Evolutionary conservation across 2,888 invertebrate genomes (phyloP).

Genomic region (Dioctria linearis): DNA sequence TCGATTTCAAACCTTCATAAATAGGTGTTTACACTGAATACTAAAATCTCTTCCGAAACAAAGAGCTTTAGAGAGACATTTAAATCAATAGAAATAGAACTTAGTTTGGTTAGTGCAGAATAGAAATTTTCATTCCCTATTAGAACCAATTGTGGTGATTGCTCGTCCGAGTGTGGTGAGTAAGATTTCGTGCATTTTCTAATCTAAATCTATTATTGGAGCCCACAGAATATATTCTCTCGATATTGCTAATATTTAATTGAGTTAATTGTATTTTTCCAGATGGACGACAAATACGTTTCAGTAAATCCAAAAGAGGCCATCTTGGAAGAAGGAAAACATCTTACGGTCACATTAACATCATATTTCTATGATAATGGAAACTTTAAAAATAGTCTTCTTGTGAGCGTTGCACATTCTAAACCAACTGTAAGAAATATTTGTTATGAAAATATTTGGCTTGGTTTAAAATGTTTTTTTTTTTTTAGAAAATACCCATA

Average conservation of each 20-base stretch:
- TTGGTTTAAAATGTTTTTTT: not conserved
- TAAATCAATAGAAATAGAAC: too few species aligned
- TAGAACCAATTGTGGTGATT: too few species aligned
- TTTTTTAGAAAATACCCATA: conserved; percentile 63
- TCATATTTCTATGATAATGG: conserved; percentile 64
- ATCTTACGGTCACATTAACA: conserved; percentile 62
- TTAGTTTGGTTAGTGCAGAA: too few species aligned
- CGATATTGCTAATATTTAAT: not conserved
- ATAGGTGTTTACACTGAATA: too few species aligned
- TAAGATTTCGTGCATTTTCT: too few species aligned
- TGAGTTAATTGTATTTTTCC: not conserved
- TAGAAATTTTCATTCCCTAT: too few species aligned
- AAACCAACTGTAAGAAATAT: conserved; percentile 60
- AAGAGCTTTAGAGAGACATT: too few species aligned
- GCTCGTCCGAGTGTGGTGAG: too few species aligned
- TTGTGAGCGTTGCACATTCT: conserved; percentile 62
- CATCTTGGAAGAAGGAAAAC: conserved; percentile 64
- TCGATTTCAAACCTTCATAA: too few species aligned
- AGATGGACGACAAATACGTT: not conserved
- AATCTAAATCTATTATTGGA: too few species aligned
- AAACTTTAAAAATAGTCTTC: conserved; percentile 63
- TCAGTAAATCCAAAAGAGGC: conserved; percentile 63
- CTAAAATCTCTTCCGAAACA: too few species aligned
- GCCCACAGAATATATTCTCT: too few species aligned
- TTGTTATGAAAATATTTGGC: not conserved